Evolutionary conservation across 2,797 vertebrate genomes (phyloP), one percentile per base, ranked within the genome.

Genomic region (Acanthurus tractus): DNA sequence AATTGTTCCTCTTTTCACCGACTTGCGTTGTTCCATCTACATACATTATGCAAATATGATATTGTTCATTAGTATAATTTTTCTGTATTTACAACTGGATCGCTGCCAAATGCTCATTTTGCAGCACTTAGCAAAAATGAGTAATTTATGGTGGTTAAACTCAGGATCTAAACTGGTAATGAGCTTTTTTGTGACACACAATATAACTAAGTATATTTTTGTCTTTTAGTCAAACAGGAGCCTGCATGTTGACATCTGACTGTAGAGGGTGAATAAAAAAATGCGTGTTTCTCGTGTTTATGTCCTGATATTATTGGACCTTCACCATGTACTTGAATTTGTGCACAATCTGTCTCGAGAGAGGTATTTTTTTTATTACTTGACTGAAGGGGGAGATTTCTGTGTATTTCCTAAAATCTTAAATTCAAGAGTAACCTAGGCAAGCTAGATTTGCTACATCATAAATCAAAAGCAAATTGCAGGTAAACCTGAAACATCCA

Each of bases 1-100:
- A 38, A 70, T 17, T 25, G 2, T 46, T 9, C 10, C 14, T 34
- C 1, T 62, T 70, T 44, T 20, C 6, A 36, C 20, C 18, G 20
- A n/a, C 12, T 62, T 73, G 36, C 36, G 50, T 64, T 64, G 50
- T 64, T 64, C 46, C 3, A 52, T 46, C 55, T 6, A 65, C 42
- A 66, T 50, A 22, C 8, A 44, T n/a, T 5, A 50, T 38, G 36
- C 23, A n/a, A 70, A n/a, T 34, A 15, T 23, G 11, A 36, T 54
- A 42, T 23, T 15, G 15, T 25, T 61, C 29, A 54, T 34, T 48
- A 13, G 40, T 44, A 2, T 3, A 29, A 70, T 45, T 23, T 40
- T 7, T 44, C 22, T 36, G 22, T 62, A 8, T 57, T 63, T 20
- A 3, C 23, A 38, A 2, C 20, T 50, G 45, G 45, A 20, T 2